Evolutionary conservation across 1,140 invertebrate genomes (phyloP).

Genomic region (Epicauta chinensis): DNA sequence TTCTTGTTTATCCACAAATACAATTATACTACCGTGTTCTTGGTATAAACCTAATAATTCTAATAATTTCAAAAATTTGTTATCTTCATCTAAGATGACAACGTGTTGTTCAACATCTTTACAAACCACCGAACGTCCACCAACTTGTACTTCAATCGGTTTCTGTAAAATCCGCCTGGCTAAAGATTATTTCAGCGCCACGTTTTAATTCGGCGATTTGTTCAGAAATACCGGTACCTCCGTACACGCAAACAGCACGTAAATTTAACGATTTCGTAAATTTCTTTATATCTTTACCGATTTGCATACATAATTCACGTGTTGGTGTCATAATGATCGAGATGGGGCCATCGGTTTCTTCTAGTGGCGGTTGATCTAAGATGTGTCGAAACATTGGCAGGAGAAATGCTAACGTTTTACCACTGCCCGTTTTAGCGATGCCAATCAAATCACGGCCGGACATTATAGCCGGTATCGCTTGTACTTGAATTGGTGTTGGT

Average conservation of each 20-base stretch:
- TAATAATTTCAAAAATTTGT: slow-evolving; percentile 96
- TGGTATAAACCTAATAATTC: slow-evolving; percentile 94
- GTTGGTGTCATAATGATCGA: slow-evolving; percentile 97
- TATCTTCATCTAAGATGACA: slow-evolving; percentile 89
- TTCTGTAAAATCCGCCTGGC: slow-evolving; percentile 89
- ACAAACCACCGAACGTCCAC: slow-evolving; percentile 94
- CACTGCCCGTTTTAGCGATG: slow-evolving; percentile 98
- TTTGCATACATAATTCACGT: slow-evolving; percentile 97
- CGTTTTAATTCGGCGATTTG: slow-evolving; percentile 97
- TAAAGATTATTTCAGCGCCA: slow-evolving; percentile 90
- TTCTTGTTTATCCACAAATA: slow-evolving; percentile 99
- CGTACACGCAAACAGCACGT: slow-evolving; percentile 94
- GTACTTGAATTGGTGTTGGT: slow-evolving; percentile 97
- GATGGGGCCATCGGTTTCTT: slow-evolving; percentile 96
- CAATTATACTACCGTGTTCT: slow-evolving; percentile 87
- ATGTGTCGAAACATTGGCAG: slow-evolving; percentile 98
- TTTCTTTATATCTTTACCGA: slow-evolving; percentile 93
- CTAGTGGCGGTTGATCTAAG: slow-evolving; percentile 85
- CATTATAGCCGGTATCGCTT: slow-evolving; percentile 99
- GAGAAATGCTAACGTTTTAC: slow-evolving; percentile 97
- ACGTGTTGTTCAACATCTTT: slow-evolving; percentile 97
- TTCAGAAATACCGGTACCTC: slow-evolving; percentile 95
- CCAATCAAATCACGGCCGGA: slow-evolving; percentile 95
- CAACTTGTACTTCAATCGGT: slow-evolving; percentile 98
- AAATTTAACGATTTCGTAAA: slow-evolving; percentile 87